phyloP scores from a whole-genome alignment of 2,888 invertebrate genomes.

The Therioaphis trifolii region DNA sequence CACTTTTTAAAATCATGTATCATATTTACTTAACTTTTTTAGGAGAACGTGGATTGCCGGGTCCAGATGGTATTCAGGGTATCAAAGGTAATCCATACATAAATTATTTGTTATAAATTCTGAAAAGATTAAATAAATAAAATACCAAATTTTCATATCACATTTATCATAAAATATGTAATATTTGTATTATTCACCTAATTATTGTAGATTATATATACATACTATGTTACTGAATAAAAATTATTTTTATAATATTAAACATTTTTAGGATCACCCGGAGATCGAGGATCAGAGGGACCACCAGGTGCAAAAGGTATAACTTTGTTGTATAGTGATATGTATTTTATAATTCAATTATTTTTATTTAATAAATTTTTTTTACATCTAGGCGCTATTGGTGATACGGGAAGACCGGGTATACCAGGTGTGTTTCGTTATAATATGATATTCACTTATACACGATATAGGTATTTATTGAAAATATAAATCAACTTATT shows the following conservation, averaged over 20 bases:
- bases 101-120: not conserved
- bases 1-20: not conserved
- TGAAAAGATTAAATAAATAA: not conserved
- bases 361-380: not conserved
- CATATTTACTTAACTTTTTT: not conserved
- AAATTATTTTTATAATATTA: not conserved
- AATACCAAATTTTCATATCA: not conserved
- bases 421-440: constrained; percentile 66
- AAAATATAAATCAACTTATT: too few species aligned
- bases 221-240: too few species aligned
- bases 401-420: constrained; percentile 68
- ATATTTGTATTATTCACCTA: too few species aligned
- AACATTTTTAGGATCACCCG: constrained; percentile 67
- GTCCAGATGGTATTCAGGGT: constrained; percentile 81
- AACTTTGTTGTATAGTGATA: not conserved
- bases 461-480: too few species aligned
- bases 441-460: too few species aligned
- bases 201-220: too few species aligned
- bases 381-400: constrained; percentile 66
- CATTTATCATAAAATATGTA: too few species aligned
- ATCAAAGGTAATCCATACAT: constrained; percentile 73
- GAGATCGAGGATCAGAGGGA: constrained; percentile 68
- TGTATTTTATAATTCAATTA: not conserved
- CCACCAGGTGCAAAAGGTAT: constrained; percentile 66
- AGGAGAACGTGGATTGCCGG: constrained; percentile 72